Evolutionary conservation across 2,888 invertebrate genomes (phyloP).

Genomic region (Gastrophysa polygoni): DNA sequence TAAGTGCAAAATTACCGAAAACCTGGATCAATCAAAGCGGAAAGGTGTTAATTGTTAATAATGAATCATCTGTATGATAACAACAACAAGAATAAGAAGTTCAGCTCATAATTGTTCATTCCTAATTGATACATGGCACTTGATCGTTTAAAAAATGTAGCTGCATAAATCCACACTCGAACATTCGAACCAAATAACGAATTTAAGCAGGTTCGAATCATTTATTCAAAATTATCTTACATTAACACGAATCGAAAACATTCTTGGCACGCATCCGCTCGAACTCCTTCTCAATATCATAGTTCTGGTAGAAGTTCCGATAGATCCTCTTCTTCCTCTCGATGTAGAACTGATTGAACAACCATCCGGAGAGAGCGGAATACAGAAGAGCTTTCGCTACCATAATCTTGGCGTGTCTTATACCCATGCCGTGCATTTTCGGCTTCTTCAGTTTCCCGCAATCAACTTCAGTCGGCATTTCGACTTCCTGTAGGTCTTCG

Average conservation of each 20-base stretch:
- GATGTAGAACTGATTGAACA: conserved; percentile 24
- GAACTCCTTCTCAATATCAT: conserved; percentile 38
- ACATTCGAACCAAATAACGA: too few species aligned
- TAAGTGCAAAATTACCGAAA: too few species aligned
- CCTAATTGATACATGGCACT: too few species aligned
- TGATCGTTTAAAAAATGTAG: too few species aligned
- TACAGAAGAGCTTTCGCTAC: conserved; percentile 17
- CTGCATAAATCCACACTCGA: too few species aligned
- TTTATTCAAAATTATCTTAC: neutral
- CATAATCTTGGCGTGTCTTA: conserved; percentile 12
- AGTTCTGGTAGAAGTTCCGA: conserved; percentile 32
- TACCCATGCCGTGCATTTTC: conserved; percentile 28
- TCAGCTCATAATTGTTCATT: too few species aligned
- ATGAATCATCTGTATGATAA: too few species aligned
- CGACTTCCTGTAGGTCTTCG: neutral
- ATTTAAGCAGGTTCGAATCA: too few species aligned
- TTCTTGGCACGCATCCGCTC: conserved; percentile 32
- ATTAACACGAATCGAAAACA: conserved; percentile 40
- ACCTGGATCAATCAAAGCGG: too few species aligned
- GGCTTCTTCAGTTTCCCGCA: conserved; percentile 29
- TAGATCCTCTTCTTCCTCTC: conserved; percentile 19
- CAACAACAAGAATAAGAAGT: too few species aligned
- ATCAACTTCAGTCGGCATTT: conserved; percentile 18
- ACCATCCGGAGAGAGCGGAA: conserved; percentile 21
- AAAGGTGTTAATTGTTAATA: too few species aligned